phyloP scores from a whole-genome alignment of 2,797 vertebrate genomes.

The Malurus leucopterus region DNA sequence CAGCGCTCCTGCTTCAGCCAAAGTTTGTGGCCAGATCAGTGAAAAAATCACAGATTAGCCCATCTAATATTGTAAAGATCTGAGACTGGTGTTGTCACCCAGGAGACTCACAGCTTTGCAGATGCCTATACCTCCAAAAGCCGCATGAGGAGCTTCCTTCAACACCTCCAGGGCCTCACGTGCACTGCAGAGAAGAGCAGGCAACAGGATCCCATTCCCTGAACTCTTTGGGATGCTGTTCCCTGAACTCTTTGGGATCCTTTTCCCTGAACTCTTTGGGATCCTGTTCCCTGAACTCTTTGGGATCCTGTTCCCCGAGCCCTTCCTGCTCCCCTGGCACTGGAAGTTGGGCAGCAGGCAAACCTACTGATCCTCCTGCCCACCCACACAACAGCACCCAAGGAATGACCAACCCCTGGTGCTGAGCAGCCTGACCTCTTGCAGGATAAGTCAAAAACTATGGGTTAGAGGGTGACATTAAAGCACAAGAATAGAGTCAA shows the following conservation, averaged over 20 bases:
- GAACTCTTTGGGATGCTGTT: neutral
- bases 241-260: too few species aligned
- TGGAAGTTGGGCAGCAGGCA: neutral
- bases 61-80: neutral
- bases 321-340: neutral
- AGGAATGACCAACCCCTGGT: neutral
- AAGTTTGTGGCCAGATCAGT: neutral
- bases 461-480: neutral
- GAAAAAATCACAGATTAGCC: neutral
- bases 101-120: neutral
- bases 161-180: fast-evolving
- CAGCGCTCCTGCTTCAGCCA: neutral
- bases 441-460: neutral
- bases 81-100: neutral
- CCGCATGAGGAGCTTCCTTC: fast-evolving
- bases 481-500: neutral
- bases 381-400: fast-evolving
- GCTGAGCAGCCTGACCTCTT: neutral
- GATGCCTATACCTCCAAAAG: neutral
- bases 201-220: neutral
- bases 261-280: neutral
- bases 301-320: neutral
- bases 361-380: neutral
- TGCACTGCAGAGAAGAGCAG: neutral
- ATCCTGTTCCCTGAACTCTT: neutral